Conservation (phyloP, 2,797 vertebrate species). For the Platalea minor region DNA sequence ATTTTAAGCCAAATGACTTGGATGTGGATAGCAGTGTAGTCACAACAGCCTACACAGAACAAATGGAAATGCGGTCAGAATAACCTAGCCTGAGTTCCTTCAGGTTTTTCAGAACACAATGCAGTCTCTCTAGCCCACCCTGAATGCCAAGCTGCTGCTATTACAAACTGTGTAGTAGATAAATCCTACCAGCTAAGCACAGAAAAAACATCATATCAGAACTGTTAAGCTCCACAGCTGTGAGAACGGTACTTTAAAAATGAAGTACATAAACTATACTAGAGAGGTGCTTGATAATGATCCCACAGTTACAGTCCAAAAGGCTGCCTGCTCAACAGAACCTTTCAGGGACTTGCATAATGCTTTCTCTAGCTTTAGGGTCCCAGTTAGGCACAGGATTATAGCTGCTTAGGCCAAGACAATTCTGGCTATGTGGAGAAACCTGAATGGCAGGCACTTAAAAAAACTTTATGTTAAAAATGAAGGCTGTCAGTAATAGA, state of each 20-base stretch:
- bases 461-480: neutral
- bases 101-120: neutral
- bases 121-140: neutral
- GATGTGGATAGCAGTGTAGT: neutral
- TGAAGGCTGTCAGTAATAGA: neutral
- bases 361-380: neutral
- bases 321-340: neutral
- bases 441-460: neutral
- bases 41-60: neutral
- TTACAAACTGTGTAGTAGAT: neutral
- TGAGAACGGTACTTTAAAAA: neutral
- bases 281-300: conserved; percentile 5
- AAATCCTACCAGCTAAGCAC: conserved; percentile 15
- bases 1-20: neutral
- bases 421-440: neutral
- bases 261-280: neutral
- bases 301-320: neutral
- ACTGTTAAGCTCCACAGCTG: neutral
- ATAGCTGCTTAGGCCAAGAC: neutral
- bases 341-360: neutral
- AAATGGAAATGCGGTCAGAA: neutral
- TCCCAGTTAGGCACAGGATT: neutral
- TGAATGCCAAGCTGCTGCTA: neutral
- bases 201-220: neutral
- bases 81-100: neutral